Conservation (phyloP, 2,797 vertebrate species). For the Taeniopygia guttata region DNA sequence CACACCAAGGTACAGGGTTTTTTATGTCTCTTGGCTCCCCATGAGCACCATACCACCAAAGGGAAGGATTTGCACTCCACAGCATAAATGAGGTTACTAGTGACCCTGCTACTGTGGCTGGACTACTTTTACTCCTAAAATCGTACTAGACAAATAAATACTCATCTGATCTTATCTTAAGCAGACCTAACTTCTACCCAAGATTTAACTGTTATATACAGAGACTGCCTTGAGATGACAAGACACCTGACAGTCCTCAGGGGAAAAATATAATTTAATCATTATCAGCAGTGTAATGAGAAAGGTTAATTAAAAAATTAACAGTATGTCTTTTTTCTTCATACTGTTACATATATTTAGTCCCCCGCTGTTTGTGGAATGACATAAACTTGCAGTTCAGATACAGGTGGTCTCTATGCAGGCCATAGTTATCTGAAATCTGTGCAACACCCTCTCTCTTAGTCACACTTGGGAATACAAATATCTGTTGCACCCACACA, state of each 20-base stretch:
- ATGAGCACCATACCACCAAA: not conserved
- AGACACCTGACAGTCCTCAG: not conserved
- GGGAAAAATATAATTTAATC: slow-evolving; percentile 7
- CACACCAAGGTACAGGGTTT: not conserved
- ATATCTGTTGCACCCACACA: not conserved
- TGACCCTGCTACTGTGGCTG: not conserved
- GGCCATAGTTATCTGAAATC: not conserved
- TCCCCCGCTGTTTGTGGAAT: not conserved
- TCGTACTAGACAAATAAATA: not conserved
- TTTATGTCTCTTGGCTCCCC: not conserved
- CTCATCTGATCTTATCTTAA: not conserved
- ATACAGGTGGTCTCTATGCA: not conserved
- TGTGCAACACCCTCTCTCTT: not conserved
- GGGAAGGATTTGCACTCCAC: not conserved
- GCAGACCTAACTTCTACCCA: not conserved
- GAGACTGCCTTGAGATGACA: not conserved
- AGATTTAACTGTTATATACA: not conserved
- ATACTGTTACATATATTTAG: not conserved
- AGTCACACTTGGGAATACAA: not conserved
- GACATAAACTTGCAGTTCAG: not conserved
- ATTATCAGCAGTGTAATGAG: not conserved
- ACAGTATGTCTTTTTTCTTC: not conserved
- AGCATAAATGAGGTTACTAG: not conserved
- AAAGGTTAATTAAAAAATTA: not conserved
- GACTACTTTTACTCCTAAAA: not conserved